Evolutionary conservation across 2,797 vertebrate species (phyloP).

Genomic region (Coranthus polyacanthus): DNA sequence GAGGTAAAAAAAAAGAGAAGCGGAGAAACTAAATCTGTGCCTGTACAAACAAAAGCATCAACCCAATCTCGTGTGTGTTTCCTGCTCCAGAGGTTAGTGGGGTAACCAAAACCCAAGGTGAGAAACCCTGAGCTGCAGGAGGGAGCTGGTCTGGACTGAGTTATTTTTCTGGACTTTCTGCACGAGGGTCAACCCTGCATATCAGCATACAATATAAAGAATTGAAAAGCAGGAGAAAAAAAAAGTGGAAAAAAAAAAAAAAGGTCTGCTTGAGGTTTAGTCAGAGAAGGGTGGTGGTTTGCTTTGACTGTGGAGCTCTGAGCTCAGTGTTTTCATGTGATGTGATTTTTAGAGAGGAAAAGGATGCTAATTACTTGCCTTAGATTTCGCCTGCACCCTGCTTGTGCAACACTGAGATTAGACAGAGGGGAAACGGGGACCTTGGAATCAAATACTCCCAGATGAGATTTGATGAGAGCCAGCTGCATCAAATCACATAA

Average conservation of each 20-base stretch:
- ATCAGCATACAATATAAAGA: conserved; percentile 70
- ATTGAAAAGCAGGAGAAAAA: conserved; percentile 41
- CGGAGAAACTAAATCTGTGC: conserved; percentile 68
- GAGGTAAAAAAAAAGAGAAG: conserved; percentile 63
- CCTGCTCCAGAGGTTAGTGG: conserved; percentile 72
- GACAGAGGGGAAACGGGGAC: conserved; percentile 80
- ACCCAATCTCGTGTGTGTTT: conserved; percentile 69
- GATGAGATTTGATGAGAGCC: conserved; percentile 84
- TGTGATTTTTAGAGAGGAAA: conserved; percentile 79
- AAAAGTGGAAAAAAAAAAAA: conserved; percentile 10
- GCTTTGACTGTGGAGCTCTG: conserved; percentile 36
- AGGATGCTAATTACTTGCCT: conserved; percentile 81
- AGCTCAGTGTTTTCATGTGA: conserved; percentile 65
- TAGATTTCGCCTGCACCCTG: conserved; percentile 78
- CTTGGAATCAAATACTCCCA: conserved; percentile 86
- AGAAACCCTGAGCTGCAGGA: conserved; percentile 63
- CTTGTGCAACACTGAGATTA: conserved; percentile 83
- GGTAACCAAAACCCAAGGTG: conserved; percentile 73
- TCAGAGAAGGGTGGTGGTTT: conserved; percentile 42
- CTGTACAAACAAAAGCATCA: conserved; percentile 74
- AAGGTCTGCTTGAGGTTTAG: conserved; percentile 30
- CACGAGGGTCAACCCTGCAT: conserved; percentile 53
- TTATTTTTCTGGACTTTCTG: conserved; percentile 68
- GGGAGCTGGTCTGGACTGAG: conserved; percentile 58
- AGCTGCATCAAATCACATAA: conserved; percentile 78